Percentiles rank a stretch among this genome's conserved stretches.
Evolutionary conservation across 2,888 invertebrate species (phyloP).

Genomic region (Eupeodes luniger): DNA sequence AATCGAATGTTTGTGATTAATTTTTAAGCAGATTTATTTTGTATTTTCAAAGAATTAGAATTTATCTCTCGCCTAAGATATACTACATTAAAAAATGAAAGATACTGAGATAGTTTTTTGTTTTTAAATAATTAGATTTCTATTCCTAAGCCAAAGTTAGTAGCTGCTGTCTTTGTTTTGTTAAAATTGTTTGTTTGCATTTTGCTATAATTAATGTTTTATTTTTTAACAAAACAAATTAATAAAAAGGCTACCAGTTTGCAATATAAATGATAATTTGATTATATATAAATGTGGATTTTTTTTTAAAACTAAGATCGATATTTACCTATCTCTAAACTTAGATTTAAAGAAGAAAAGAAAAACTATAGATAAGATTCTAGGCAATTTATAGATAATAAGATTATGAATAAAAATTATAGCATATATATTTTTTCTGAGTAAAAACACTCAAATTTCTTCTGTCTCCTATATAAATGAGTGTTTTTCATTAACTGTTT

Average conservation of each 20-base stretch:
- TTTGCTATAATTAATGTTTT: background rate
- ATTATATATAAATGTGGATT: conserved; percentile 12
- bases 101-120: conserved; percentile 28
- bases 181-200: conserved; percentile 2
- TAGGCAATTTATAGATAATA: conserved; percentile 66
- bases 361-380: conserved; percentile 37
- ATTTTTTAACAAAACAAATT: background rate
- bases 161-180: conserved; percentile 51
- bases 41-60: conserved; percentile 33
- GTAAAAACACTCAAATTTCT: conserved; percentile 36
- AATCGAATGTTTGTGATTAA: conserved; percentile 76
- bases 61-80: conserved; percentile 4
- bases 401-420: conserved; percentile 29
- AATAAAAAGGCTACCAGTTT: conserved; percentile 62
- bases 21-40: conserved; percentile 57
- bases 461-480: conserved; percentile 45
- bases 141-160: conserved; percentile 70
- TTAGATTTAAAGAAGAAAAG: background rate
- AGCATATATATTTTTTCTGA: background rate
- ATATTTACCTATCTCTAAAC: background rate
- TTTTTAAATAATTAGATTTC: conserved; percentile 7
- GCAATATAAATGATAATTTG: conserved; percentile 58
- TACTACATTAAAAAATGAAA: background rate
- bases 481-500: conserved; percentile 46
- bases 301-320: conserved; percentile 9